Evolutionary conservation across 2,888 invertebrate genomes (phyloP).

Genomic region (Pelosia muscerda): DNA sequence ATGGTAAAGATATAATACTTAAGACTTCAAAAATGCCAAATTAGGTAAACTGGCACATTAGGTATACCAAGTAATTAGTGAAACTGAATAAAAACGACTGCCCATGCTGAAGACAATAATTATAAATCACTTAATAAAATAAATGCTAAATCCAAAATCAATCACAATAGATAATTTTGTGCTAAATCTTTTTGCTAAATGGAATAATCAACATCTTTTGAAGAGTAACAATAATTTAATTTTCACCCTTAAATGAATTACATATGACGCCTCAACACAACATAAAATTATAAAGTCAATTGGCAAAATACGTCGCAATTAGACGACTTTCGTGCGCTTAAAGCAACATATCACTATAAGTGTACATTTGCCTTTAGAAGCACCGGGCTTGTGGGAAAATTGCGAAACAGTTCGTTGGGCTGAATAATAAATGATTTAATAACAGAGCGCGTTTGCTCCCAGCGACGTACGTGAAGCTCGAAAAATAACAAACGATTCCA

Average conservation of each 20-base stretch:
- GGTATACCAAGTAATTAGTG: no score
- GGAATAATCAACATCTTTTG: not conserved
- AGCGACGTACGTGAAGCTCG: constrained; percentile 75
- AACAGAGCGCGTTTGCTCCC: constrained; percentile 84
- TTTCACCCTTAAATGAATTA: not conserved
- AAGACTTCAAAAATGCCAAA: no score
- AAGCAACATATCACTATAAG: constrained; percentile 59
- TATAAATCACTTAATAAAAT: no score
- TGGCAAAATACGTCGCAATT: constrained; percentile 49
- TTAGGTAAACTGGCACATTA: no score
- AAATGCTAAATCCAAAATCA: no score
- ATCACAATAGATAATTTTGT: not conserved
- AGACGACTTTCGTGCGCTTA: constrained; percentile 50
- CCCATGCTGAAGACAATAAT: no score
- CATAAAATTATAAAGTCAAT: constrained; percentile 21
- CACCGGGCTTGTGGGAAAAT: constrained; percentile 79
- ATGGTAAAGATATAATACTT: no score
- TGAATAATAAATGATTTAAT: constrained; percentile 87
- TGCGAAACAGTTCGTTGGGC: constrained; percentile 84
- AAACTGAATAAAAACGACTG: no score
- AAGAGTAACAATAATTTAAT: not conserved
- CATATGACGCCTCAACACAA: not conserved
- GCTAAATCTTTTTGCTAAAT: not conserved
- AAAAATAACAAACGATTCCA: constrained; percentile 84
- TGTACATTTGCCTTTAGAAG: constrained; percentile 55